These are phyloP conservation scores for Cirrhinus mrigala DNA, from an alignment of 2,797 vertebrate genomes.

Conservation along the genomic window DNA sequence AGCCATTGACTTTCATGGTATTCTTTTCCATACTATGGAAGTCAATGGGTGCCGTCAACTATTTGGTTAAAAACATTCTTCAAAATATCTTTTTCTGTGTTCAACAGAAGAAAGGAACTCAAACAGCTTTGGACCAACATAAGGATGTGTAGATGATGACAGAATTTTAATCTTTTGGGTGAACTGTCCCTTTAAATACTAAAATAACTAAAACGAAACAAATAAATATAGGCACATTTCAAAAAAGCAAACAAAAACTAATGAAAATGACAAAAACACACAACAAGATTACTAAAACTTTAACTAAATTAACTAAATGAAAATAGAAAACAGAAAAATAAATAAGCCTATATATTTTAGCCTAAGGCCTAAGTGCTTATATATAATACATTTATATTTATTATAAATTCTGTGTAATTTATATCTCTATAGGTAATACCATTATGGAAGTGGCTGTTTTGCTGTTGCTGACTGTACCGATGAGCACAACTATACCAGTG, in stretches of 20 bases:
- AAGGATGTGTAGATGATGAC: background rate
- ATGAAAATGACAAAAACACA: background rate
- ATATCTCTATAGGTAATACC: constrained; percentile 62
- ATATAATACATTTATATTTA: background rate
- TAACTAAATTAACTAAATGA: background rate
- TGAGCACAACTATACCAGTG: constrained; percentile 68
- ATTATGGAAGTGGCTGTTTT: constrained; percentile 76
- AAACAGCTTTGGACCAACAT: background rate
- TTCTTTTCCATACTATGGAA: background rate
- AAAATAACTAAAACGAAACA: too few species aligned
- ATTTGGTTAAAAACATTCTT: background rate
- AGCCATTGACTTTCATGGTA: background rate
- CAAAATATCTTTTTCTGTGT: background rate
- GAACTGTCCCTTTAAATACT: background rate
- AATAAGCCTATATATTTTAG: background rate
- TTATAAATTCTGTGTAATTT: background rate
- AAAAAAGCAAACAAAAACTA: too few species aligned
- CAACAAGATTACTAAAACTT: background rate
- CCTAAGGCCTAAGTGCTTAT: background rate
- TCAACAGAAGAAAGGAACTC: background rate
- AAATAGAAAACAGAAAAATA: background rate
- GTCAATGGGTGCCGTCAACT: background rate
- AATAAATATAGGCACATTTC: background rate
- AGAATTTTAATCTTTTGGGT: background rate
- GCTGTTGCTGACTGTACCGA: constrained; percentile 71